Evolutionary conservation across 1,140 invertebrate species (phyloP).

Genomic region (Drosophila murphyi): DNA sequence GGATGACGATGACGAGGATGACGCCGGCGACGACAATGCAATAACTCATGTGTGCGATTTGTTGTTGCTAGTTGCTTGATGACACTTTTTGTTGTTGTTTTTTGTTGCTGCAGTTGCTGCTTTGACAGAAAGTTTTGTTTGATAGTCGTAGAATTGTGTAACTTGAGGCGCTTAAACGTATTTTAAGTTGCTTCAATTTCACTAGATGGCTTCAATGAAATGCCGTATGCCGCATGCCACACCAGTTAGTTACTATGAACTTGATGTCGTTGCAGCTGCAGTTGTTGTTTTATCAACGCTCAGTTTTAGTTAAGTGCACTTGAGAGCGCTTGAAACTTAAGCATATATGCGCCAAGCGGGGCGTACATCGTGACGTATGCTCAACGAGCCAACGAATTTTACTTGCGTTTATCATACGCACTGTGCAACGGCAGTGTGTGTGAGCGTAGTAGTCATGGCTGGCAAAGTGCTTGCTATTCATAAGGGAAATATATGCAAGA

Average conservation of each 20-base stretch:
- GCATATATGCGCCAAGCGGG: constrained; percentile 55
- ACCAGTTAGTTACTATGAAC: neutral
- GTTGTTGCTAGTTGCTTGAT: constrained; percentile 54
- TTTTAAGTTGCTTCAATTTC: constrained; percentile 54
- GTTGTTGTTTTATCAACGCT: constrained; percentile 48
- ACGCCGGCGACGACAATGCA: constrained; percentile 60
- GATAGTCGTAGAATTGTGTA: constrained; percentile 64
- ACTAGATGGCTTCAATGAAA: constrained; percentile 69
- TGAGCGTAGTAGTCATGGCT: constrained; percentile 13
- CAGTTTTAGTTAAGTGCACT: constrained; percentile 72
- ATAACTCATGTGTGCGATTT: constrained; percentile 69
- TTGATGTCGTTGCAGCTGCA: constrained; percentile 32
- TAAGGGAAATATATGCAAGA: constrained; percentile 38
- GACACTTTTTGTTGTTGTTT: constrained; percentile 64
- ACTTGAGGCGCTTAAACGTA: constrained; percentile 70
- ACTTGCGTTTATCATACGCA: constrained; percentile 72
- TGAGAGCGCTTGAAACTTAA: constrained; percentile 71
- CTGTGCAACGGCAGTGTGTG: constrained; percentile 16
- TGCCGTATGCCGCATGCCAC: constrained; percentile 30
- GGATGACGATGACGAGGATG: constrained; percentile 44
- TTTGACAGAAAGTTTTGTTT: constrained; percentile 70
- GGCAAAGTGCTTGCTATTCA: constrained; percentile 29
- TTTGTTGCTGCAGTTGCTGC: constrained; percentile 47
- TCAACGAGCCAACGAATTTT: constrained; percentile 58
- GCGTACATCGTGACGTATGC: constrained; percentile 72